Conservation (phyloP, 2,113 vertebrate genomes). For the Genyomyrus donnyi region DNA sequence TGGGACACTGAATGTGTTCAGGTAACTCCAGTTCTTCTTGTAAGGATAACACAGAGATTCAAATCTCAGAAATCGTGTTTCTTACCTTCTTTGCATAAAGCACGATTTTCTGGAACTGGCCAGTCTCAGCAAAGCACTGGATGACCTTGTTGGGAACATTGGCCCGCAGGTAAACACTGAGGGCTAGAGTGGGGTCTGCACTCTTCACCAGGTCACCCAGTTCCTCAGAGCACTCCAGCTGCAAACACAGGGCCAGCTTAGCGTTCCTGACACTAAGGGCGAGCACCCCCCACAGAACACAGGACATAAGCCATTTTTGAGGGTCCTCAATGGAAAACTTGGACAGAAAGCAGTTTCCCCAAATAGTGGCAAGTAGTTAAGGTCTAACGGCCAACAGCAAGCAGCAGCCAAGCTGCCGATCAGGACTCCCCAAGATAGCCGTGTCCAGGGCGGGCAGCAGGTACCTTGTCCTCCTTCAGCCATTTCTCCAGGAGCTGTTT, state of each 20-base stretch:
- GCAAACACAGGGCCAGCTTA: conserved; percentile 21
- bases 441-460: background rate
- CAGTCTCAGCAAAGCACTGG: conserved; percentile 90
- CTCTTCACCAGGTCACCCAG: conserved; percentile 83
- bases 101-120: conserved; percentile 90
- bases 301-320: background rate
- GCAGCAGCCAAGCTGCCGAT: background rate
- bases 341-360: background rate
- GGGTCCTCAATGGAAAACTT: background rate
- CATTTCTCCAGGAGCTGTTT: conserved; percentile 88
- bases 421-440: background rate
- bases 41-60: background rate
- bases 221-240: conserved; percentile 89
- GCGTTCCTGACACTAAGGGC: background rate
- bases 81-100: conserved; percentile 86
- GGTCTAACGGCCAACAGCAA: background rate
- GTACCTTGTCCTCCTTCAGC: conserved; percentile 89
- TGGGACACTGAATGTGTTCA: background rate
- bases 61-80: background rate
- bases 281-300: background rate
- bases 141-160: conserved; percentile 89
- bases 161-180: conserved; percentile 85
- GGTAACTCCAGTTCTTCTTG: background rate
- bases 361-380: background rate
- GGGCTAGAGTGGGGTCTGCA: conserved; percentile 76